phyloP scores from a whole-genome alignment of 2,113 vertebrate species.

The Gracilinanus agilis region DNA sequence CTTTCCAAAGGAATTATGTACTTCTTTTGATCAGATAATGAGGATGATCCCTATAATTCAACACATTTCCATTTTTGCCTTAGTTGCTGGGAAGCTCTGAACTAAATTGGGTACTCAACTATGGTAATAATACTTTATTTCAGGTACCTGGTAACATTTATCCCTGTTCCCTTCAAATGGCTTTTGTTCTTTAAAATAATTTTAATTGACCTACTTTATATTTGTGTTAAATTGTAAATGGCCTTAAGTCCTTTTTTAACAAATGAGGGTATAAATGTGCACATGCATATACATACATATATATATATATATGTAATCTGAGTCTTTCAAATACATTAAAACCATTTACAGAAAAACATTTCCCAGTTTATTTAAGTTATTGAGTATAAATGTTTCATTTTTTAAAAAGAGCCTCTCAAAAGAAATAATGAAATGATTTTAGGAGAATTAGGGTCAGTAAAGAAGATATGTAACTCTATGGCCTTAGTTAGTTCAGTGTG shows the following conservation, averaged over 20 bases:
- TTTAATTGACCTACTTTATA: not conserved
- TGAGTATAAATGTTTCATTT: not conserved
- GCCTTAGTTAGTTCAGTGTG: not conserved
- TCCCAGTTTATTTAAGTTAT: not conserved
- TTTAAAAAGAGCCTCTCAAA: not conserved
- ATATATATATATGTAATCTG: not conserved
- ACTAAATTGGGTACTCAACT: not conserved
- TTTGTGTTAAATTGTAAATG: not conserved
- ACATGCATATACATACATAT: not conserved
- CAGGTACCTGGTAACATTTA: not conserved
- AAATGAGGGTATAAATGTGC: not conserved
- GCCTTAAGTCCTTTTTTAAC: not conserved
- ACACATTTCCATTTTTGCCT: not conserved
- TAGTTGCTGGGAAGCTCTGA: not conserved
- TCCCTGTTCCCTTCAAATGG: not conserved
- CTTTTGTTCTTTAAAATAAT: not conserved
- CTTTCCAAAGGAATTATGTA: not conserved
- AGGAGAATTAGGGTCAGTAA: not conserved
- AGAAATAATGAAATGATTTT: not conserved
- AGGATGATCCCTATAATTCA: not conserved
- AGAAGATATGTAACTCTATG: not conserved
- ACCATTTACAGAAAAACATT: not conserved
- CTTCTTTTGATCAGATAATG: not conserved
- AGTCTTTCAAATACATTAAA: not conserved
- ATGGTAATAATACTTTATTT: not conserved